phyloP scores from a whole-genome alignment of 1,140 invertebrate species.

The Saccostrea echinata region DNA sequence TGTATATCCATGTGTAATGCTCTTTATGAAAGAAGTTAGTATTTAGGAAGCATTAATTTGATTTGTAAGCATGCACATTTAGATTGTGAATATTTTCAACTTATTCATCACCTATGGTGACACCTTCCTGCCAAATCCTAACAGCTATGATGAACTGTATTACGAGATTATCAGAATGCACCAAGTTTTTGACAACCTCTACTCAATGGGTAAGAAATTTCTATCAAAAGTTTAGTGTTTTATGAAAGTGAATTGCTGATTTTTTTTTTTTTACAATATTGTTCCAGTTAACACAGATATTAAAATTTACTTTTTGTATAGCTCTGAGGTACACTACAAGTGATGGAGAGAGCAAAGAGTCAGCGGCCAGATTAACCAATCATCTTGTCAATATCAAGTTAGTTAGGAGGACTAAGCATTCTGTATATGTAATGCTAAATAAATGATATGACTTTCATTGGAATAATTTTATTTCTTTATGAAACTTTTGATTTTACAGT shows the following conservation, averaged over 20 bases:
- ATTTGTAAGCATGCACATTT: neutral
- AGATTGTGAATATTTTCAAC: constrained; percentile 97
- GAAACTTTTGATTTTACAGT: too few species aligned
- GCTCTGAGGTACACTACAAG: constrained; percentile 91
- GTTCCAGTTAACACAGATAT: too few species aligned
- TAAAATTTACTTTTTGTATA: constrained; percentile 77
- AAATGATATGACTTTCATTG: too few species aligned
- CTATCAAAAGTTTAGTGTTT: too few species aligned
- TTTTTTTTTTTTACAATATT: too few species aligned
- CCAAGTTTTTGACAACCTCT: constrained; percentile 95
- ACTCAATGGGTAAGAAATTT: constrained; percentile 87
- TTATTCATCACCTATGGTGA: constrained; percentile 98
- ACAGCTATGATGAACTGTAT: constrained; percentile 97
- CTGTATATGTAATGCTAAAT: too few species aligned
- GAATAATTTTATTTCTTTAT: too few species aligned
- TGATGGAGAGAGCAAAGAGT: constrained; percentile 93
- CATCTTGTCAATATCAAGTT: constrained; percentile 91
- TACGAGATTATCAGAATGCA: constrained; percentile 98
- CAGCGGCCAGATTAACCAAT: constrained; percentile 92
- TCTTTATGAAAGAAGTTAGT: too few species aligned
- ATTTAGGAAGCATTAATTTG: neutral
- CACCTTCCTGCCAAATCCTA: constrained; percentile 96
- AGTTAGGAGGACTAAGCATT: neutral
- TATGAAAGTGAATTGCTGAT: too few species aligned
- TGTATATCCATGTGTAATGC: too few species aligned